Base-by-base conservation (phyloP, 2,797 vertebrate genomes). In the Coluber constrictor region DNA sequence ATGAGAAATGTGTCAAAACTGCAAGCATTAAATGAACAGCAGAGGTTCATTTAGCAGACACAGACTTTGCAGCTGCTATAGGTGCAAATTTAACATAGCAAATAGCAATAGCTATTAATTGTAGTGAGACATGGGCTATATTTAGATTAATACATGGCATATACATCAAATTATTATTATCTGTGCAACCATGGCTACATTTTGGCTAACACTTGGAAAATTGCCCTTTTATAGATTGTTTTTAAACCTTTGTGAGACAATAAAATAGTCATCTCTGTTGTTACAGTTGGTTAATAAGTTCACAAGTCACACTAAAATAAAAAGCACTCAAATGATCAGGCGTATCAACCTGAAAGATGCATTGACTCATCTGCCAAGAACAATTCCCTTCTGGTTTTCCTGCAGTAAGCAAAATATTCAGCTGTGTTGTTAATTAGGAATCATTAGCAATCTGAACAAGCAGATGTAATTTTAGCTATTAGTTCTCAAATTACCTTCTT, bases 311-410 rank as follows among this genome's bases (percentile, higher is more conserved):
- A 87, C 55, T 51, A 74, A 87, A 92, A 29, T 70, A 86, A 60
- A 92, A 95, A 89, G 13, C 87, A 88, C 0, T 87, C 89, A 91
- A 55, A 87, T 95, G 93, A 25, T 95, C 57, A 63, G 89, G 79
- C 94, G n/a, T 20, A 27, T 86, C 60, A 63, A 90, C 57, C 25
- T 92, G 90, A 79, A 94, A 74, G 93, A 60, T 57, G 1, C 0
- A 0, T 92, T 29, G 60, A 90, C 88, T 59, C 1, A 79, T 51
- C 91, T 95, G 83, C 56, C 43, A 87, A 87, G 90, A 87, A 83
- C 74, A 51, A n/a, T 94, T 96, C 66, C 83, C 90, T 37, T 92
- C 88, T 95, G 90, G n/a, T 93, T 95, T 95, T 93, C 90, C 74
- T 89, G 92, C 23, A 91, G 47, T 61, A 87, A 91, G 88, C 59